Evolutionary conservation across 2,797 vertebrate species (phyloP).

Genomic region (Poliocrania exsul): DNA sequence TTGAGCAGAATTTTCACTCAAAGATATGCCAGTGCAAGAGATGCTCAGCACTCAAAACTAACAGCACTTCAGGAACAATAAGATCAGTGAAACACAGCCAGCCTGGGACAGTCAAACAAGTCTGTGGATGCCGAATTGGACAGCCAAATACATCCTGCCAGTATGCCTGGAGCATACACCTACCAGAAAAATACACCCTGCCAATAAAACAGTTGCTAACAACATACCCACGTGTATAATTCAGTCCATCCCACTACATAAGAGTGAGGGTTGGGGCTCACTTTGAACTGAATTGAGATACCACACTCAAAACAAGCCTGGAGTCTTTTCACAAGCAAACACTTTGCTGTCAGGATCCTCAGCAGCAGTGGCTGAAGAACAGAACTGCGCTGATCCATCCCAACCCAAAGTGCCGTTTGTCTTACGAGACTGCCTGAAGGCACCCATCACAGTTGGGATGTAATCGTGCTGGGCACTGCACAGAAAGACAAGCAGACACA

Average conservation of each 20-base stretch:
- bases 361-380: background rate
- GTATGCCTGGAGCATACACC: background rate
- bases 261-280: background rate
- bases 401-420: background rate
- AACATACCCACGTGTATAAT: background rate
- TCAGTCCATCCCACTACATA: background rate
- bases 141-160: background rate
- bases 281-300: background rate
- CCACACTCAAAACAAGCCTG: background rate
- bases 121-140: slow-evolving; percentile 5
- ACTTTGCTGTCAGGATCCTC: background rate
- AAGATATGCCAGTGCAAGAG: background rate
- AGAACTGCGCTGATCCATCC: background rate
- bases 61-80: background rate
- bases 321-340: background rate
- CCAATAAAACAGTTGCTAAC: background rate
- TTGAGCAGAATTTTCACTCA: background rate
- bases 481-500: background rate
- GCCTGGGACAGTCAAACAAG: background rate
- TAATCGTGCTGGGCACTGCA: background rate
- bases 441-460: fast-evolving
- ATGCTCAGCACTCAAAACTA: background rate
- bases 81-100: background rate
- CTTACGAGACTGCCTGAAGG: background rate
- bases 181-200: background rate